These are phyloP conservation scores for Lathronympha strigana DNA, from an alignment of 2,888 invertebrate species.

Conservation along the genomic window DNA sequence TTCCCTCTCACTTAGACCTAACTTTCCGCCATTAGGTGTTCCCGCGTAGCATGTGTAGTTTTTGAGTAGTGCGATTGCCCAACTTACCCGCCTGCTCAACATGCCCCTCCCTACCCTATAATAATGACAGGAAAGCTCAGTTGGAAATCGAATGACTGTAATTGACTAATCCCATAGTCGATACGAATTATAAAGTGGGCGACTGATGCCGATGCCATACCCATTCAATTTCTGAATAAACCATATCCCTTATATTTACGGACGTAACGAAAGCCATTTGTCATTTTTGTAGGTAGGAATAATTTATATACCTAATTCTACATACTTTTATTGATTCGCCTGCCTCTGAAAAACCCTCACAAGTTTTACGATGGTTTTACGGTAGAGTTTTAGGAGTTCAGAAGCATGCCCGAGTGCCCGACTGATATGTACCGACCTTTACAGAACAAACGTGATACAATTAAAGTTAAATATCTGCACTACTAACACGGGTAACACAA, in stretches of 20 bases:
- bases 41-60: no score
- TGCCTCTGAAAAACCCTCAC: not conserved
- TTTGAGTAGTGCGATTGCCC: no score
- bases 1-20: no score
- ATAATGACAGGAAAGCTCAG: not conserved
- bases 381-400: no score
- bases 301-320: slow-evolving; percentile 7
- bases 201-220: not conserved
- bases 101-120: no score
- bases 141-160: not conserved
- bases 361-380: not conserved
- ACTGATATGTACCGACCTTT: no score
- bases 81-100: no score
- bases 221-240: slow-evolving; percentile 1
- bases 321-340: not conserved
- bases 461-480: no score
- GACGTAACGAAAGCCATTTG: not conserved
- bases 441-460: no score
- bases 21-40: no score
- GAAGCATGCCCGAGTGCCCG: no score
- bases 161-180: not conserved
- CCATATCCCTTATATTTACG: not conserved
- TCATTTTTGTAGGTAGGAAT: slow-evolving; percentile 1
- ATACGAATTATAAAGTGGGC: not conserved
- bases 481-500: no score